phyloP scores from a whole-genome alignment of 2,888 invertebrate species.

The Pasiphila rectangulata region DNA sequence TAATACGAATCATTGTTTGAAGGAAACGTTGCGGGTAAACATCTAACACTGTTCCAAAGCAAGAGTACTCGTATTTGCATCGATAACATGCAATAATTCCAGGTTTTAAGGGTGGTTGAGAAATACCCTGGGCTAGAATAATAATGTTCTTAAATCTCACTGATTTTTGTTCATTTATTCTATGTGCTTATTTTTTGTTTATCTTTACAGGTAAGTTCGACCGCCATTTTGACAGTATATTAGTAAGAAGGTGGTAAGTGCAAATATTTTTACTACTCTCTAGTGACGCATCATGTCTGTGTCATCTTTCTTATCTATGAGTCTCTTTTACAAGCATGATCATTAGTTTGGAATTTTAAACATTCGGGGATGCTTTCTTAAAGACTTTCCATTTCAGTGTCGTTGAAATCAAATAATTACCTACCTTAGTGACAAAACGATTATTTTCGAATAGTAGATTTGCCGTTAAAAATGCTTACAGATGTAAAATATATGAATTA shows the following conservation, averaged over 20 bases:
- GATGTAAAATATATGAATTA: no score
- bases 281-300: slow-evolving; percentile 1
- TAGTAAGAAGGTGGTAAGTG: slow-evolving; percentile 27
- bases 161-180: neutral
- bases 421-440: no score
- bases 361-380: neutral
- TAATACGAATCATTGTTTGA: slow-evolving; percentile 59
- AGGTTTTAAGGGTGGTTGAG: no score
- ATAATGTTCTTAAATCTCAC: no score
- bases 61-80: slow-evolving; percentile 30
- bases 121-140: no score
- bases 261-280: slow-evolving; percentile 22
- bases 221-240: neutral
- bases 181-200: slow-evolving; percentile 19
- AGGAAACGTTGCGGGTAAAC: slow-evolving; percentile 56
- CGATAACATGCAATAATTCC: neutral
- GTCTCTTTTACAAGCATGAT: neutral
- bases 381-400: no score
- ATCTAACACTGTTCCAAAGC: slow-evolving; percentile 44
- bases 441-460: no score
- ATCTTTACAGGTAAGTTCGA: slow-evolving; percentile 52
- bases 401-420: no score
- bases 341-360: neutral
- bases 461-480: no score
- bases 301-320: slow-evolving; percentile 15